Evolutionary conservation across 2,113 vertebrate species (phyloP).

Genomic region (Aphyosemion australe): DNA sequence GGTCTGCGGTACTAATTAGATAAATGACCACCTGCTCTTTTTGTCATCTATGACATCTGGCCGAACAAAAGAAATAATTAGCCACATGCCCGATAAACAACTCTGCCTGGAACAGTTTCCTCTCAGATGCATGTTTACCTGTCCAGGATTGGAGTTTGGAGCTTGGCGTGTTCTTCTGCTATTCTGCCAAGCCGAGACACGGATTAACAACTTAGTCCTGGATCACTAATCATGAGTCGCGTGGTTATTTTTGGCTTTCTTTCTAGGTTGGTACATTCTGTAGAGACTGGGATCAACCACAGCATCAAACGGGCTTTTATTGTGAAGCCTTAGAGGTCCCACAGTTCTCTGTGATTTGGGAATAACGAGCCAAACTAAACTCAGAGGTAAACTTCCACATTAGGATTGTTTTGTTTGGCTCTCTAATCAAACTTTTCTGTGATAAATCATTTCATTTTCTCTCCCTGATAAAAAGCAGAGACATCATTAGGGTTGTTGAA

Average conservation of each 20-base stretch:
- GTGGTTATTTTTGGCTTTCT: constrained; percentile 43
- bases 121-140: constrained; percentile 53
- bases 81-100: constrained; percentile 61
- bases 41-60: constrained; percentile 76
- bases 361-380: rapidly evolving
- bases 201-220: constrained; percentile 67
- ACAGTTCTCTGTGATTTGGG: not conserved
- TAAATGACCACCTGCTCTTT: constrained; percentile 79
- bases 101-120: constrained; percentile 47
- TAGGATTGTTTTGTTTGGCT: not conserved
- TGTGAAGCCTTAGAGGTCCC: too few relatives aligned
- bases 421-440: not conserved
- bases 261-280: constrained; percentile 54
- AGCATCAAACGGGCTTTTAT: not conserved
- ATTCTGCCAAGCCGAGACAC: constrained; percentile 52
- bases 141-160: constrained; percentile 64
- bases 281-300: not conserved
- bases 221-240: constrained; percentile 45
- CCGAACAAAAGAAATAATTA: constrained; percentile 78
- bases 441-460: too few relatives aligned
- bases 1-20: constrained; percentile 75
- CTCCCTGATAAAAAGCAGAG: too few relatives aligned
- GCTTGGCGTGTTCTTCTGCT: constrained; percentile 60
- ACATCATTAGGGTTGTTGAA: too few relatives aligned
- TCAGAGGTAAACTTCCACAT: not conserved